These are phyloP conservation scores for Apoda limacodes DNA, from an alignment of 2,888 invertebrate species.

Conservation along the genomic window DNA sequence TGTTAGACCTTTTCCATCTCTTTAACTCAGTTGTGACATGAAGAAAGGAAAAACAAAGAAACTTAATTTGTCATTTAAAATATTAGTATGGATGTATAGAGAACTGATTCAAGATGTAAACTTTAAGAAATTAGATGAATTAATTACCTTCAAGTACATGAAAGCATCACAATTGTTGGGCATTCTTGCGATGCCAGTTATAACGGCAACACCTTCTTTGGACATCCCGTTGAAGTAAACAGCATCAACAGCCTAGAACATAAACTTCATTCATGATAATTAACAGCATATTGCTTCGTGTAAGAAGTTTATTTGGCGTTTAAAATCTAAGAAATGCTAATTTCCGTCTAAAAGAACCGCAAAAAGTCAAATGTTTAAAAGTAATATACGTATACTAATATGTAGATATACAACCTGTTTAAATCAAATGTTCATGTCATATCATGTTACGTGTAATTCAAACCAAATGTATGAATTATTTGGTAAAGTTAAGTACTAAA, in stretches of 20 bases:
- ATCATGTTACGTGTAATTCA: too few relatives aligned
- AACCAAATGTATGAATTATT: too few relatives aligned
- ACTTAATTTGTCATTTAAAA: too few relatives aligned
- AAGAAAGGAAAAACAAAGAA: too few relatives aligned
- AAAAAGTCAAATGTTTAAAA: neutral
- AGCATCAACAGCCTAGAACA: constrained; percentile 76
- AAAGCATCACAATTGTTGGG: constrained; percentile 72
- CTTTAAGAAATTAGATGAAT: neutral
- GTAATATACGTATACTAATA: neutral
- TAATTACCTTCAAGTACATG: constrained; percentile 64
- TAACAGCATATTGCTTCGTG: neutral
- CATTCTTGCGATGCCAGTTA: constrained; percentile 71
- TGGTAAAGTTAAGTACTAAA: too few relatives aligned
- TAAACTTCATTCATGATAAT: constrained; percentile 3
- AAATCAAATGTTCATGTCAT: too few relatives aligned
- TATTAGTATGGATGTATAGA: too few relatives aligned
- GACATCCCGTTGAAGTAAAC: constrained; percentile 74
- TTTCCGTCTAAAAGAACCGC: neutral
- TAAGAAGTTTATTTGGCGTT: neutral
- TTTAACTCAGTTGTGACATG: too few relatives aligned
- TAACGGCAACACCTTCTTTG: constrained; percentile 67
- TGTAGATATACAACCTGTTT: neutral
- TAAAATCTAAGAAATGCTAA: neutral
- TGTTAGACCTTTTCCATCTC: too few relatives aligned
- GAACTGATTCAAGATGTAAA: too few relatives aligned